Percentiles rank a stretch among this genome's conserved stretches.
These are phyloP conservation scores for Hydra vulgaris DNA, from an alignment of 30 jellyfish, hydroid and myxozoan species.

Conservation along the genomic window DNA sequence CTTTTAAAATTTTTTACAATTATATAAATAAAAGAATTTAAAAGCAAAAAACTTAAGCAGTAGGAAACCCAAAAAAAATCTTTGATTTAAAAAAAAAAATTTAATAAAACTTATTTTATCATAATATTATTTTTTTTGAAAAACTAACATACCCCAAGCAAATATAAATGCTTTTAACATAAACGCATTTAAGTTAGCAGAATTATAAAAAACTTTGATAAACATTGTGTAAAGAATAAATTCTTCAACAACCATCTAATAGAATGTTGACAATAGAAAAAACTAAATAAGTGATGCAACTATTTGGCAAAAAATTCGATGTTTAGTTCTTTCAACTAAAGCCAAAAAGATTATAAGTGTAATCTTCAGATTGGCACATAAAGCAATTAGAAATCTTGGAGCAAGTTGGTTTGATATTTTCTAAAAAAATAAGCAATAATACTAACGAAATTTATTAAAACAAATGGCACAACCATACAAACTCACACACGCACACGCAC, in stretches of 20 bases:
- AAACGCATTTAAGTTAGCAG: not conserved
- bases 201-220: conserved; percentile 25
- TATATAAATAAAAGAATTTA: too few species aligned
- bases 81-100: too few species aligned
- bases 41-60: too few species aligned
- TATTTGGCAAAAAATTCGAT: conserved; percentile 40
- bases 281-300: conserved; percentile 56
- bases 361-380: conserved; percentile 42
- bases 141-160: conserved; percentile 84
- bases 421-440: conserved; percentile 23
- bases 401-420: conserved; percentile 53
- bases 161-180: not conserved
- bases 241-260: conserved; percentile 85
- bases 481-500: too few species aligned
- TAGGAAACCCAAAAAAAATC: too few species aligned
- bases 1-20: too few species aligned
- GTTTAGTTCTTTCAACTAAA: conserved; percentile 52
- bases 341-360: conserved; percentile 45
- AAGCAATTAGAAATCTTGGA: conserved; percentile 54
- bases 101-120: too few species aligned
- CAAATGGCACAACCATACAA: too few species aligned
- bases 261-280: conserved; percentile 54
- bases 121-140: too few species aligned
- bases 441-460: too few species aligned
- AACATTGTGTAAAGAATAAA: conserved; percentile 61